Evolutionary conservation across 2,113 vertebrate genomes (phyloP).

Genomic region (Brachypteracias leptosomus): DNA sequence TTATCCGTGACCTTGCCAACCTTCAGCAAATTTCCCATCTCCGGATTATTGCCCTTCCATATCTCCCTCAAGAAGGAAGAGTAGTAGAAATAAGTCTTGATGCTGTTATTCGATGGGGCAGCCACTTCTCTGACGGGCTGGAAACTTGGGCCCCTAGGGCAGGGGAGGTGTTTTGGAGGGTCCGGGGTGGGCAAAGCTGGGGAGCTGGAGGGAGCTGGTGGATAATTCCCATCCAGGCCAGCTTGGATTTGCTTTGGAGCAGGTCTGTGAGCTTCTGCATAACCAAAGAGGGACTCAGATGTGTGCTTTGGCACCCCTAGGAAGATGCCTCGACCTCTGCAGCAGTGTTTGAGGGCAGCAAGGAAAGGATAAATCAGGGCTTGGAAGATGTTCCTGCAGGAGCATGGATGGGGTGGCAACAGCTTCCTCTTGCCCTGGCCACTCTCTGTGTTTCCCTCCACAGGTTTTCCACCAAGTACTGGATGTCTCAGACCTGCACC

Average conservation of each 20-base stretch:
- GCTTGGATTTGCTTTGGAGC: not conserved
- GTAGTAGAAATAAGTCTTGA: not conserved
- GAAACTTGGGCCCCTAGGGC: not conserved
- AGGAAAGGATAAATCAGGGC: not conserved
- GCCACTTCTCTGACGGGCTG: not conserved
- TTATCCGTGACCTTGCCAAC: conserved; percentile 24
- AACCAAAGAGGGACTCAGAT: not conserved
- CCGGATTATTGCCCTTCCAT: not conserved
- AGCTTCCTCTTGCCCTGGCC: not conserved
- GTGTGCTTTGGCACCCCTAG: not conserved
- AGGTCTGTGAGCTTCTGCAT: not conserved
- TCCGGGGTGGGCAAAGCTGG: not conserved
- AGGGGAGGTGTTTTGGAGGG: not conserved
- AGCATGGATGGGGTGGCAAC: rapidly evolving
- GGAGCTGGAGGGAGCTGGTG: rapidly evolving
- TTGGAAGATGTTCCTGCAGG: not conserved
- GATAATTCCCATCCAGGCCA: not conserved
- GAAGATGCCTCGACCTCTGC: not conserved
- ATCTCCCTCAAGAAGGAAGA: not conserved
- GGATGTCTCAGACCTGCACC: conserved; percentile 99
- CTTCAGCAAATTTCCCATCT: conserved; percentile 11
- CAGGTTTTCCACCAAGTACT: conserved; percentile 99
- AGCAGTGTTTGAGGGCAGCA: not conserved
- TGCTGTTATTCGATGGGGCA: not conserved
- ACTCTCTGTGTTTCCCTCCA: not conserved